Percentiles rank a stretch among this genome's conserved stretches.
These are phyloP conservation scores for Glossophaga mutica DNA, from an alignment of 2,797 vertebrate species.

Conservation along the genomic window DNA sequence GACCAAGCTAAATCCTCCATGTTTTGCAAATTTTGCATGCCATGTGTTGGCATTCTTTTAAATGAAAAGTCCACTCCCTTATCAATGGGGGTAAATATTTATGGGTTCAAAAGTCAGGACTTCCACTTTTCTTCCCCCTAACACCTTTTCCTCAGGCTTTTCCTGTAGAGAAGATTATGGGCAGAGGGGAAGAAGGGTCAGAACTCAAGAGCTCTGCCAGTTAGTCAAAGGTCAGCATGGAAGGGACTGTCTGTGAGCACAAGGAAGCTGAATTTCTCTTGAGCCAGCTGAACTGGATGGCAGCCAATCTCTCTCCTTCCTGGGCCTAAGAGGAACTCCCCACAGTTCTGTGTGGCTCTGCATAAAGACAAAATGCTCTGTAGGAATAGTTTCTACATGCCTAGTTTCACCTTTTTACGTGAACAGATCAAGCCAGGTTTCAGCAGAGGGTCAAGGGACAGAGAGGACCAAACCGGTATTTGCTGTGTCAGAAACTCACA, in stretches of 20 bases:
- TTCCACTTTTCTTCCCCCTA: neutral
- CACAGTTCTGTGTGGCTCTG: neutral
- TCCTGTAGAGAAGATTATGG: neutral
- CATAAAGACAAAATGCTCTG: neutral
- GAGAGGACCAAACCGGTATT: conserved; percentile 1
- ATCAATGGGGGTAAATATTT: neutral
- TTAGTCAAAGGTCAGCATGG: conserved; percentile 41
- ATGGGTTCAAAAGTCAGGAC: neutral
- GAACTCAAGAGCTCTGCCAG: neutral
- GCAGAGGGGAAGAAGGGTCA: neutral
- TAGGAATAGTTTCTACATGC: neutral
- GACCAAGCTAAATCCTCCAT: neutral
- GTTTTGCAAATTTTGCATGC: neutral
- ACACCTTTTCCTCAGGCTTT: neutral
- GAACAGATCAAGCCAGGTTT: conserved; percentile 42
- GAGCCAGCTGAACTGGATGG: conserved; percentile 10
- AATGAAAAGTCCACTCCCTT: neutral
- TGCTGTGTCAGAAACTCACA: conserved; percentile 44
- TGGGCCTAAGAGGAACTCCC: neutral
- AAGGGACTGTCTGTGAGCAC: conserved; percentile 19
- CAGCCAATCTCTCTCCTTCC: conserved; percentile 26
- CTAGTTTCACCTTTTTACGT: neutral
- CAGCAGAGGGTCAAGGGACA: conserved; percentile 34
- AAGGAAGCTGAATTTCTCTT: conserved; percentile 7
- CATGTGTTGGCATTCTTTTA: neutral